Evolutionary conservation across 2,888 invertebrate species (phyloP).

Genomic region (Caenorhabditis sp.): DNA sequence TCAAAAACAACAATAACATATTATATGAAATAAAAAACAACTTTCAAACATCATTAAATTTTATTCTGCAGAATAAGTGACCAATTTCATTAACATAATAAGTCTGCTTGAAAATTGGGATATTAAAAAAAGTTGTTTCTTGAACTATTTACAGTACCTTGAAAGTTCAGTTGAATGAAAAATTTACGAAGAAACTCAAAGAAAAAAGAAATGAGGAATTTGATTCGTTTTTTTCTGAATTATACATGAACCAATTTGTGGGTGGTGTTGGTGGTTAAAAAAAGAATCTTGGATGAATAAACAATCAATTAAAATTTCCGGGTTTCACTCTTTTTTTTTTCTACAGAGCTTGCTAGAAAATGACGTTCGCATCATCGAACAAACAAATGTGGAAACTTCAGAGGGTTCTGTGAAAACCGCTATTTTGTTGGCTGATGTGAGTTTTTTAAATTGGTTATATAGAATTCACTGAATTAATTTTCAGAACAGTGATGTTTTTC

Average conservation of each 20-base stretch:
- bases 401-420: slow-evolving; percentile 35
- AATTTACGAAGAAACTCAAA: neutral
- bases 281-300: neutral
- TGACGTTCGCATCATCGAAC: slow-evolving; percentile 34
- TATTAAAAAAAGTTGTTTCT: too few species aligned
- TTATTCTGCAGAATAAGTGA: too few species aligned
- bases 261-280: neutral
- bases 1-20: too few species aligned
- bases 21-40: too few species aligned
- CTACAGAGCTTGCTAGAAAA: slow-evolving; percentile 30
- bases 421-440: slow-evolving; percentile 27
- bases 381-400: slow-evolving; percentile 23
- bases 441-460: neutral
- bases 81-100: too few species aligned
- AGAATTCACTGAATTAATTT: slow-evolving; percentile 4
- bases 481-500: slow-evolving; percentile 47
- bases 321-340: slow-evolving; percentile 3
- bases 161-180: neutral
- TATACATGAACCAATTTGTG: neutral
- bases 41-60: too few species aligned
- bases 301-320: neutral
- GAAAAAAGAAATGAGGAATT: neutral
- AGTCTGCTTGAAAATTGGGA: too few species aligned
- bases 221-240: neutral
- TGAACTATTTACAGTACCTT: too few species aligned